phyloP scores from a whole-genome alignment of 2,797 vertebrate genomes.

The Sebastolobus altivelis region DNA sequence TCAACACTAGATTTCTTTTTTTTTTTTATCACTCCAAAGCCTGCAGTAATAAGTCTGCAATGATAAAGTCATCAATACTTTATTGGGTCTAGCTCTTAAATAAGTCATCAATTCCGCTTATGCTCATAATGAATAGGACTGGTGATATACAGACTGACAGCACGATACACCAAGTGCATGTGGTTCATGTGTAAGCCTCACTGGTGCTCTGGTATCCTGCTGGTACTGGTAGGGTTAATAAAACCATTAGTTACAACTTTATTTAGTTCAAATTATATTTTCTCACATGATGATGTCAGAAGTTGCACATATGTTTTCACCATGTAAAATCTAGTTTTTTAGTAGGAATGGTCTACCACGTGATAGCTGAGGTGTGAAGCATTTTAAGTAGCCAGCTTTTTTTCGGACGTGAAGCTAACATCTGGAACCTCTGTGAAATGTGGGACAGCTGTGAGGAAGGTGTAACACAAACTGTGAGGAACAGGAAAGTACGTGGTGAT shows the following conservation, averaged over 20 bases:
- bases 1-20: no score
- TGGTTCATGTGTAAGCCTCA: neutral
- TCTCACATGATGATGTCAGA: neutral
- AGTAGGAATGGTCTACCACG: neutral
- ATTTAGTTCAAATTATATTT: neutral
- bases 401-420: neutral
- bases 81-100: no score
- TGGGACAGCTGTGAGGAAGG: conserved; percentile 4
- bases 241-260: neutral
- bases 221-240: neutral
- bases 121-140: neutral
- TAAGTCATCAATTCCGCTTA: no score
- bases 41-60: no score
- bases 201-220: neutral
- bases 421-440: conserved; percentile 6
- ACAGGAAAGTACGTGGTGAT: neutral
- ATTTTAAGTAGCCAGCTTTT: neutral
- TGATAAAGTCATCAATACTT: no score
- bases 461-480: conserved; percentile 32
- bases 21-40: no score
- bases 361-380: neutral
- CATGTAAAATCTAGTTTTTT: no score
- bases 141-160: neutral
- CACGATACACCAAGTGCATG: neutral
- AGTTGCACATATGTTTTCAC: no score